Base-by-base conservation (phyloP, 1,140 invertebrate genomes). In the Coptotermes formosanus region DNA sequence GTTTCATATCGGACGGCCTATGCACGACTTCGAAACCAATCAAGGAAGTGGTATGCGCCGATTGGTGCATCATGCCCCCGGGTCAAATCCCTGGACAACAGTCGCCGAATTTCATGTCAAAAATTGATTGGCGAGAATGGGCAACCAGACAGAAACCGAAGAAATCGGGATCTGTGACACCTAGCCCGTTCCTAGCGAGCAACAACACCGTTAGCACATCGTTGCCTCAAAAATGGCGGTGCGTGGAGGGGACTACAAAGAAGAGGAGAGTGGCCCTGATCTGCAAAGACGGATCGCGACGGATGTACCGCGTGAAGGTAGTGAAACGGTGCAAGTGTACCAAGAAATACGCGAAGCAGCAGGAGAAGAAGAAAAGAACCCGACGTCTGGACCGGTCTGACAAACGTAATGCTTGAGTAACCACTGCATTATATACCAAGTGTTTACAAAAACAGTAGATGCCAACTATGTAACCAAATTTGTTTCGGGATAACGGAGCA, bases 41-140 rank as follows among this genome's bases (percentile, higher is more conserved):
- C 25, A 86, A 82, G 3, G 88, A 88, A 81, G 87, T 86, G 1
- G 88, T 88, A 32, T 88, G 88, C 32, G 88, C 88, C 6, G 86
- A 88, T 32, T 84, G 86, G 7, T 88, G 88, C 83, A 82, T 86
- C 23, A 32, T 55, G 83, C 44, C 86, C 52, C 25, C 86, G 11
- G 82, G 38, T 14, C 55, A 32, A 21, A 84, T 23, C 0, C 32
- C 52, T 4, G 45, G 75, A 19, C 16, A 25, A 25, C 85, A 43
- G 44, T 55, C 75, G 2, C 69, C 43, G 16, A 82, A 45, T n/a
- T 69, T 32, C 81, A 38, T 45, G n/a, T 82, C 75, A n/a, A 55
- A 59, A 44, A 59, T 32, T 30, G 48, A 52, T 23, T 38, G 81
- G 64, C 59, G 30, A 59, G 85, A 83, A 44, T 55, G 75, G 48